phyloP scores from a whole-genome alignment of 2,113 vertebrate species.

The Microcebus jonahi region DNA sequence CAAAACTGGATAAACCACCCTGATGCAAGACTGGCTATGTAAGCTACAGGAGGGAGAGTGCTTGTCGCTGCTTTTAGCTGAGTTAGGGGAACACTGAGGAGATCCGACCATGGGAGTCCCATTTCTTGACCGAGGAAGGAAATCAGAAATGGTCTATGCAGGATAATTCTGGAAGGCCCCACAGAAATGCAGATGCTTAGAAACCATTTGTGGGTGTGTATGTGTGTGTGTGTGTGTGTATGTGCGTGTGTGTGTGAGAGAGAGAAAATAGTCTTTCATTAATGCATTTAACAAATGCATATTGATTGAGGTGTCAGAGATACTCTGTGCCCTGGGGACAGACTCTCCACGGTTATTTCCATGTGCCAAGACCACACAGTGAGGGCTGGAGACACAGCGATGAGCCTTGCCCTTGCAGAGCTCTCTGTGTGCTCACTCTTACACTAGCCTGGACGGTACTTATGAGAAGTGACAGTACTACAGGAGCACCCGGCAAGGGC shows the following conservation, averaged over 20 bases:
- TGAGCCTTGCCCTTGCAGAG: not conserved
- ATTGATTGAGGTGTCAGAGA: not conserved
- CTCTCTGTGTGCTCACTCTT: not conserved
- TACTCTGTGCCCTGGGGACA: not conserved
- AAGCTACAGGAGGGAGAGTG: not conserved
- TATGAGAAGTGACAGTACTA: not conserved
- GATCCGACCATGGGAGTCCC: not conserved
- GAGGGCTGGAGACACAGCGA: no score
- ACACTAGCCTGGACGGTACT: rapidly evolving
- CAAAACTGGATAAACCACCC: not conserved
- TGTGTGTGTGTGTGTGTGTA: not conserved
- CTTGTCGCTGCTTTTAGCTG: not conserved
- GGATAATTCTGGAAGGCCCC: not conserved
- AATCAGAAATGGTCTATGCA: not conserved
- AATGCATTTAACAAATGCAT: not conserved
- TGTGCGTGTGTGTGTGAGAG: not conserved
- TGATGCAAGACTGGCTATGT: rapidly evolving
- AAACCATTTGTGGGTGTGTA: not conserved
- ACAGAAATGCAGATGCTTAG: not conserved
- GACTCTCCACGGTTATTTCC: not conserved
- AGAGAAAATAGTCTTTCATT: not conserved
- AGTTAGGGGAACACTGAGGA: not conserved
- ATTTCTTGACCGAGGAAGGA: not conserved
- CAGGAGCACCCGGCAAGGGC: not conserved
- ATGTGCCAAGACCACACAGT: not conserved